Percentiles rank a stretch among this genome's conserved stretches.
Conservation (phyloP, 1,140 invertebrate species). For the Mactra quadrangularis region DNA sequence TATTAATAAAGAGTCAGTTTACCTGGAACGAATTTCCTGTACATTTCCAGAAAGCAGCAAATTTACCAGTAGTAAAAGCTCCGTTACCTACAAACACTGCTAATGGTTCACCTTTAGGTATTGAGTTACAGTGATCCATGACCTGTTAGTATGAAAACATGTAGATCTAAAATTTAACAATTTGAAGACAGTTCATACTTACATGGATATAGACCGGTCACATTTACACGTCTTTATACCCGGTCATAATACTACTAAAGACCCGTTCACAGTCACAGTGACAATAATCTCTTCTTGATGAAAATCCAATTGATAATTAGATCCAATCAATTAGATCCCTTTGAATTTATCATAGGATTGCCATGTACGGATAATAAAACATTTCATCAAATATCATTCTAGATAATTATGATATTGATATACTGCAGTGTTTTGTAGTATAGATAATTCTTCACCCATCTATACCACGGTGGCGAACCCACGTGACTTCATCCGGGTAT, state of each 20-base stretch:
- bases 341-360: too few relatives aligned
- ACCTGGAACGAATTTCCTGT: constrained; percentile 2
- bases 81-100: constrained; percentile 10
- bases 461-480: too few relatives aligned
- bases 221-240: background rate
- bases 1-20: too few relatives aligned
- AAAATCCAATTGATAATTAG: background rate
- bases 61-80: background rate
- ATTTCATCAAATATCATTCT: too few relatives aligned
- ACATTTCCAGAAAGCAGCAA: constrained; percentile 15
- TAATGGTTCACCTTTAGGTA: constrained; percentile 3
- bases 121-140: background rate
- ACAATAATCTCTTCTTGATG: too few relatives aligned
- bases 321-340: background rate
- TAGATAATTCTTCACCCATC: too few relatives aligned
- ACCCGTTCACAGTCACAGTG: too few relatives aligned
- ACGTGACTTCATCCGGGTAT: too few relatives aligned
- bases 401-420: background rate
- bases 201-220: background rate
- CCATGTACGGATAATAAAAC: too few relatives aligned
- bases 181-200: background rate
- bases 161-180: background rate
- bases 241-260: background rate
- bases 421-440: too few relatives aligned
- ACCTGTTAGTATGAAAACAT: background rate